Base-by-base conservation (phyloP, 2,113 vertebrate genomes). In the Formicarius rufipectus region DNA sequence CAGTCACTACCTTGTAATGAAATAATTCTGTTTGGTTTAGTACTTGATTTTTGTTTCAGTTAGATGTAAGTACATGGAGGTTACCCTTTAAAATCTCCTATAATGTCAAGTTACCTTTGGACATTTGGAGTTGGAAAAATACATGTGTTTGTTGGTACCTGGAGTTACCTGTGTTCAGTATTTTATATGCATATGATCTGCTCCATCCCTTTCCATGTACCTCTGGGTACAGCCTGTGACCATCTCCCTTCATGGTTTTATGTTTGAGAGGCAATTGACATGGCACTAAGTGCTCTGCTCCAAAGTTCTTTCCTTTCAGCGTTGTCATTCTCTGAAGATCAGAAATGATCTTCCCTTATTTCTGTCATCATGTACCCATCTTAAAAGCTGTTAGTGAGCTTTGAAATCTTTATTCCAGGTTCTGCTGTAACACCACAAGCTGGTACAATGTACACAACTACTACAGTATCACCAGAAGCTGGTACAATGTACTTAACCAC, bases 401-500 rank as follows among this genome's bases (percentile, higher is more conserved):
- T 63, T 10, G 12, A 95, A 69, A 82, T 89, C 35, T 66, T 95
- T 95, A n/a, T 93, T 97, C 71, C 92, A 97, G 95, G 97, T 94
- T 96, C 97, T 49, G 85, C 97, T 94, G 68, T 98, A 93, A 97
- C 97, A 86, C 96, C 97, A 73, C 98, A 97, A 89, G 93, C 97
- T 93, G 97, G 97, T 89, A 96, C 98, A 47, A 96, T 98, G 97
- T 98, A 98, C 94, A 86, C 98, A 47, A 98, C 98, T 37, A 98
- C 98, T 68, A 45, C 78, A 35, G 71, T 76, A 27, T 76, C 71
- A 10, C 71, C 87, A 87, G 98, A 98, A 89, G 94, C 97, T 84
- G 97, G 98, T 89, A 96, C 98, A 44, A 97, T 98, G 97, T 98
- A 98, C 94, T 91, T 99, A 44, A 99, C 98, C 37, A 99, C 98